Percentiles rank a stretch among this genome's conserved stretches.
phyloP scores from a whole-genome alignment of 2,888 invertebrate genomes.

The Hermodice carunculata region DNA sequence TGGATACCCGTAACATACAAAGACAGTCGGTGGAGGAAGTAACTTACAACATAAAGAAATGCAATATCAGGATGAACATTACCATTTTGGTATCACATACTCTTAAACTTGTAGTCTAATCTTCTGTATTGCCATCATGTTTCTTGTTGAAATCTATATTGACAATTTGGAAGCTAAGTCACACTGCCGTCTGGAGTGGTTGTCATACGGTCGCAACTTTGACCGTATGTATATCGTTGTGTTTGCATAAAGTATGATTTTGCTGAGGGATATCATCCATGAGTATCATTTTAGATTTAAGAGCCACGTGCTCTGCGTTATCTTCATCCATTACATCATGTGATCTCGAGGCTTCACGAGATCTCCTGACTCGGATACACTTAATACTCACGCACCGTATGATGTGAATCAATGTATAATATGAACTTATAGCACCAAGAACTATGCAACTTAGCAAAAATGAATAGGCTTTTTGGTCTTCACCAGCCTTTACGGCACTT shows the following conservation, averaged over 20 bases:
- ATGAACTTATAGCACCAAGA: slow-evolving; percentile 23
- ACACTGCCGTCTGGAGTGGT: too few species aligned
- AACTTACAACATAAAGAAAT: too few species aligned
- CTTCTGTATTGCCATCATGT: too few species aligned
- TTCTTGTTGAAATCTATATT: too few species aligned
- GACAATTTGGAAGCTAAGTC: too few species aligned
- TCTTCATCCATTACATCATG: slow-evolving; percentile 20
- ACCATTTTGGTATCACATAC: too few species aligned
- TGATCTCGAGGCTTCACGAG: slow-evolving; percentile 27
- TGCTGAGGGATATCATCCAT: too few species aligned
- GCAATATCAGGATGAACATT: too few species aligned
- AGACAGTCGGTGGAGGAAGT: too few species aligned
- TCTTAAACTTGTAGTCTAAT: too few species aligned
- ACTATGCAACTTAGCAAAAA: slow-evolving; percentile 33
- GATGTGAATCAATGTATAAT: slow-evolving; percentile 26
- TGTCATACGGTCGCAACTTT: slow-evolving; percentile 25
- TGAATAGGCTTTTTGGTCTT: slow-evolving; percentile 19
- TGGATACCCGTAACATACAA: too few species aligned
- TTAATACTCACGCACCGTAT: slow-evolving; percentile 33
- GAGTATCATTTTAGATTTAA: slow-evolving; percentile 14
- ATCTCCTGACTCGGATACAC: slow-evolving; percentile 20
- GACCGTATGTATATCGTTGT: slow-evolving; percentile 20
- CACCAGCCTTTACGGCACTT: slow-evolving; percentile 15
- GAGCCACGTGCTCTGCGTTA: slow-evolving; percentile 18
- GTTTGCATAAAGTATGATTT: slow-evolving; percentile 11